Evolutionary conservation across 2,113 vertebrate species (phyloP), one percentile per base, ranked within the genome.

Genomic region (Pterophyllum scalare): DNA sequence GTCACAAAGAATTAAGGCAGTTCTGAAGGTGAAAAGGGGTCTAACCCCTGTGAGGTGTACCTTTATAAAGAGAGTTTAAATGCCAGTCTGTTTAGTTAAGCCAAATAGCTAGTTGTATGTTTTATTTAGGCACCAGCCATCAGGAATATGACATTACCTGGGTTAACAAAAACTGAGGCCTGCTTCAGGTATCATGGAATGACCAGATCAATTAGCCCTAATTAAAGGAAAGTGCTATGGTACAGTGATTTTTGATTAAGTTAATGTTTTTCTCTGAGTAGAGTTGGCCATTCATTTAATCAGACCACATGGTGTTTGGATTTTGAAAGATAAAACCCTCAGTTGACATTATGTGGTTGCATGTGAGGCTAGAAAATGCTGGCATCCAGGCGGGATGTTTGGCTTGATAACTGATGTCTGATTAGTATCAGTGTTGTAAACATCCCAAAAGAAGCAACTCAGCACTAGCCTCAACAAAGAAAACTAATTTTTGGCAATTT

Each of bases 361-460:
- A 94, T 92, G 91, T 92, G 83, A 92, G 85, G 80, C 88, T 84
- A 67, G 87, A 88, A 87, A 91, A 88, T 84, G 82, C 88, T 87
- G 80, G 79, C 87, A 87, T 90, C 79, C 80, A 86, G 80, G 81
- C 81, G 83, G 93, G 91, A 93, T 92, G 92, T 92, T 93, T 93
- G 84, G 81, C 86, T 79, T 84, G 82, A 92, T 90, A 89, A 84
- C 88, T 90, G 86, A 80, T 15, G 26, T 80, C 78, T 91, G 94
- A 95, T 95, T 91, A 87, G 64, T 85, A 95, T 95, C 94, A 87
- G 31, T 72, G 82, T 88, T 90, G 89, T 91, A 93, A 94, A 94
- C 89, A 92, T 87, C 78, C 89, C 86, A 87, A 87, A 90, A 76
- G 79, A 76, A 90, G 79, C 85, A 81, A 91, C 89, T 91, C 91